Percentiles rank a stretch among this genome's conserved stretches.
phyloP scores from a whole-genome alignment of 2,888 invertebrate species.

The Coenonympha arcania region DNA sequence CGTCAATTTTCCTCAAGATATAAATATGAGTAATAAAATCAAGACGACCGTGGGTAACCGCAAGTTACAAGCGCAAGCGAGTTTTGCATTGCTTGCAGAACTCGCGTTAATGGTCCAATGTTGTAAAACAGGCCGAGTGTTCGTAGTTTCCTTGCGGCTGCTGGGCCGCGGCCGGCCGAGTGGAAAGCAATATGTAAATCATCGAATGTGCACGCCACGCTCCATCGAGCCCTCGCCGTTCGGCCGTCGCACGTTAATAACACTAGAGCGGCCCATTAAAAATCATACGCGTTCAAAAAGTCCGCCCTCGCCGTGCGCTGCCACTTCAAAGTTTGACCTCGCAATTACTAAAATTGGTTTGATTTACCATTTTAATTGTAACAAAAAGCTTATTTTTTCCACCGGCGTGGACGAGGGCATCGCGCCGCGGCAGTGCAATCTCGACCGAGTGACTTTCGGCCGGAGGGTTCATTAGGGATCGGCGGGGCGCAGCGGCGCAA shows the following conservation, averaged over 20 bases:
- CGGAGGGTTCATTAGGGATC: constrained; percentile 66
- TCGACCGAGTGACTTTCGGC: constrained; percentile 71
- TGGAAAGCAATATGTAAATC: constrained; percentile 16
- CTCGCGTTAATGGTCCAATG: not conserved
- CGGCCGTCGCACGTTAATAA: constrained; percentile 34
- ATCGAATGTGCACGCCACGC: constrained; percentile 24
- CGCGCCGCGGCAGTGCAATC: constrained; percentile 55
- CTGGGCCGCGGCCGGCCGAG: not conserved
- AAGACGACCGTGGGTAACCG: constrained; percentile 28
- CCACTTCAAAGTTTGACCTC: constrained; percentile 69
- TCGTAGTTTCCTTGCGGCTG: not conserved
- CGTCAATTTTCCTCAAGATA: constrained; percentile 5
- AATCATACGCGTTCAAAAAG: constrained; percentile 58
- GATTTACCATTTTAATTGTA: constrained; percentile 75
- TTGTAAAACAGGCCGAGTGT: not conserved
- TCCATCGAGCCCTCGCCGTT: constrained; percentile 26
- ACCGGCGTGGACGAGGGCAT: constrained; percentile 49
- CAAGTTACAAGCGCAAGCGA: constrained; percentile 28
- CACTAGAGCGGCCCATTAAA: constrained; percentile 48
- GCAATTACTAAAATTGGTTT: constrained; percentile 75
- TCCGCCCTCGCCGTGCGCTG: constrained; percentile 48
- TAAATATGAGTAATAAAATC: constrained; percentile 28
- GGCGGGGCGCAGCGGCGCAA: constrained; percentile 46
- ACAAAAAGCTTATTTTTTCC: constrained; percentile 73
- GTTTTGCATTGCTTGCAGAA: not conserved